phyloP scores from a whole-genome alignment of 1,140 invertebrate species.

The Adelges cooleyi region DNA sequence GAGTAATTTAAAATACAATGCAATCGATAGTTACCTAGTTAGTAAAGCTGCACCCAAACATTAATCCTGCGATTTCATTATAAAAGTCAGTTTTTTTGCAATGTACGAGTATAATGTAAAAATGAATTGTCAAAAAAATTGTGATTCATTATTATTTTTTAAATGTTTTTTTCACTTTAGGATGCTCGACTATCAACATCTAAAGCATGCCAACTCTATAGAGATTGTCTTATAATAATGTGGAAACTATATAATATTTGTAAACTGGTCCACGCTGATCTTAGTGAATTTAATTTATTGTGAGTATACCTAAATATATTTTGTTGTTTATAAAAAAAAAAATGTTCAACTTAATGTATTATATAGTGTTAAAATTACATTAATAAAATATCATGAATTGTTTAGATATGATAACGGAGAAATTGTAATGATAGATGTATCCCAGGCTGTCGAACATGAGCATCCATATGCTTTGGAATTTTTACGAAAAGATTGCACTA shows the following conservation, averaged over 20 bases:
- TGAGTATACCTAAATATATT: constrained; percentile 37
- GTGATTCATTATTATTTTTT: not conserved
- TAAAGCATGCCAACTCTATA: constrained; percentile 63
- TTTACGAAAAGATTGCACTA: constrained; percentile 86
- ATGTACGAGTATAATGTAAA: too few relatives aligned
- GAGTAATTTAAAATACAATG: too few relatives aligned
- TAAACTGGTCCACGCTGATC: constrained; percentile 89
- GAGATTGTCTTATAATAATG: constrained; percentile 81
- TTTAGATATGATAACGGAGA: constrained; percentile 4
- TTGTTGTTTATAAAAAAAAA: too few relatives aligned
- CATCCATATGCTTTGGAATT: constrained; percentile 92
- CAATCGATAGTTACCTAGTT: too few relatives aligned
- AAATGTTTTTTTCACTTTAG: constrained; percentile 30
- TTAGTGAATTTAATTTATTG: constrained; percentile 93
- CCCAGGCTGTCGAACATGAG: constrained; percentile 95
- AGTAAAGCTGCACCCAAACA: too few relatives aligned
- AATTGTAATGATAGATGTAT: constrained; percentile 80
- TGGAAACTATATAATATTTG: constrained; percentile 88
- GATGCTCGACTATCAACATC: constrained; percentile 58
- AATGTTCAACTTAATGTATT: too few relatives aligned
- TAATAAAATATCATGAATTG: too few relatives aligned
- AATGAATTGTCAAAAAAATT: too few relatives aligned
- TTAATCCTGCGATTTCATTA: too few relatives aligned
- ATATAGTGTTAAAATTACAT: too few relatives aligned
- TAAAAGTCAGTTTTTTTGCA: too few relatives aligned